phyloP scores from a whole-genome alignment of 2,113 vertebrate species.

The Anguilla rostrata region DNA sequence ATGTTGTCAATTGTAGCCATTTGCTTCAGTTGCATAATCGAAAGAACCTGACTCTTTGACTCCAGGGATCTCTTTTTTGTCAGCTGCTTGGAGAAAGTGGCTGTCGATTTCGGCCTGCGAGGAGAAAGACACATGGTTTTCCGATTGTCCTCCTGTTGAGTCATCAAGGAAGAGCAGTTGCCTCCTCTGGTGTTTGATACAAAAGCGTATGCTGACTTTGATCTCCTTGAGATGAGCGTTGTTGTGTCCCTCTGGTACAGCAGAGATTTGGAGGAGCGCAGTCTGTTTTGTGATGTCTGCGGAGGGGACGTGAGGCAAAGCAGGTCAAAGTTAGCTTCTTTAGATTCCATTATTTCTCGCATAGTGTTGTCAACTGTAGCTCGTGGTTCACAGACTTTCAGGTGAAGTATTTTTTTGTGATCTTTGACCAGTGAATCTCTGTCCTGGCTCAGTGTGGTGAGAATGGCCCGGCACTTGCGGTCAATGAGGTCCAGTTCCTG shows the following conservation, averaged over 20 bases:
- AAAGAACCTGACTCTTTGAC: constrained; percentile 43
- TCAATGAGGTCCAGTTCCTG: constrained; percentile 58
- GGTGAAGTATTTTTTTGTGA: constrained; percentile 50
- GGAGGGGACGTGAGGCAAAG: not conserved
- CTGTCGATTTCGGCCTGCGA: constrained; percentile 23
- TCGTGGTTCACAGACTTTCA: constrained; percentile 60
- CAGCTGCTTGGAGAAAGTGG: constrained; percentile 3
- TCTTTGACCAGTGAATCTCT: constrained; percentile 47
- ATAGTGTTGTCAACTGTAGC: constrained; percentile 66
- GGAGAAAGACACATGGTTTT: not conserved
- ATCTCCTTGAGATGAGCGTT: constrained; percentile 24
- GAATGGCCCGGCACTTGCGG: constrained; percentile 49
- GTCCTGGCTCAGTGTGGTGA: constrained; percentile 57
- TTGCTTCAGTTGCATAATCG: constrained; percentile 64
- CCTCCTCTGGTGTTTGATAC: not conserved
- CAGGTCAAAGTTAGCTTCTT: not conserved
- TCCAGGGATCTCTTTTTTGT: not conserved
- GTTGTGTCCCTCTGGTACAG: not conserved
- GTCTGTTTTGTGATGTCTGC: constrained; percentile 30
- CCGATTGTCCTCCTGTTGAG: not conserved
- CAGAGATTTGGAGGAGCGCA: constrained; percentile 18
- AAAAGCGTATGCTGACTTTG: constrained; percentile 30
- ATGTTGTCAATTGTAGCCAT: constrained; percentile 72
- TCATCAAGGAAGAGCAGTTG: not conserved
- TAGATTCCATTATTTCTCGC: constrained; percentile 52